Evolutionary conservation across 2,888 invertebrate species (phyloP).

Genomic region (Stictocephala bisonia): DNA sequence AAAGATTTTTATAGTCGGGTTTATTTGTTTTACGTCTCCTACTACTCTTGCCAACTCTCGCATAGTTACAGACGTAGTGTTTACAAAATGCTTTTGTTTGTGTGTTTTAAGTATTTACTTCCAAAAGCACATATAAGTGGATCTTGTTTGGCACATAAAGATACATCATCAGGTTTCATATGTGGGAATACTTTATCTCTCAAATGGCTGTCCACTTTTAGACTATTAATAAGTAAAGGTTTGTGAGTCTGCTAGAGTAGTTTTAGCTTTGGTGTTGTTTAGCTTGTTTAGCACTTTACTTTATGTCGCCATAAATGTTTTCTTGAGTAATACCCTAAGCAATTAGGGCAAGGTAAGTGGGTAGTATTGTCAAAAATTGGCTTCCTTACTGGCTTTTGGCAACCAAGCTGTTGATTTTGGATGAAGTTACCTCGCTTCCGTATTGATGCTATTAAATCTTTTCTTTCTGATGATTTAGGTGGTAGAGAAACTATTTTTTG

Average conservation of each 20-base stretch:
- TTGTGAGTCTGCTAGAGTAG: not conserved
- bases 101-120: not conserved
- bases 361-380: too few relatives aligned
- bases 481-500: not conserved
- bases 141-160: conserved; percentile 10
- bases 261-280: not conserved
- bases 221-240: not conserved
- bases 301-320: conserved; percentile 10
- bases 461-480: not conserved
- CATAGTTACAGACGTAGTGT: conserved; percentile 21
- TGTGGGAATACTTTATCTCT: not conserved
- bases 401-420: not conserved
- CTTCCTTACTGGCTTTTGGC: too few relatives aligned
- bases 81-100: not conserved
- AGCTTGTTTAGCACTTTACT: not conserved
- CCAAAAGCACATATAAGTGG: conserved; percentile 19
- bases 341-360: not conserved
- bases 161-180: conserved; percentile 1
- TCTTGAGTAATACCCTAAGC: not conserved
- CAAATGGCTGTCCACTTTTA: not conserved
- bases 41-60: conserved; percentile 3
- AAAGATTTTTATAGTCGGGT: conserved; percentile 7
- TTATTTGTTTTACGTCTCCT: not conserved
- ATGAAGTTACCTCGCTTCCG: not conserved
- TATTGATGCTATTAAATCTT: not conserved